Evolutionary conservation across 2,113 vertebrate genomes (phyloP), one percentile per base, ranked within the genome.

Genomic region (Nerophis lumbriciformis): DNA sequence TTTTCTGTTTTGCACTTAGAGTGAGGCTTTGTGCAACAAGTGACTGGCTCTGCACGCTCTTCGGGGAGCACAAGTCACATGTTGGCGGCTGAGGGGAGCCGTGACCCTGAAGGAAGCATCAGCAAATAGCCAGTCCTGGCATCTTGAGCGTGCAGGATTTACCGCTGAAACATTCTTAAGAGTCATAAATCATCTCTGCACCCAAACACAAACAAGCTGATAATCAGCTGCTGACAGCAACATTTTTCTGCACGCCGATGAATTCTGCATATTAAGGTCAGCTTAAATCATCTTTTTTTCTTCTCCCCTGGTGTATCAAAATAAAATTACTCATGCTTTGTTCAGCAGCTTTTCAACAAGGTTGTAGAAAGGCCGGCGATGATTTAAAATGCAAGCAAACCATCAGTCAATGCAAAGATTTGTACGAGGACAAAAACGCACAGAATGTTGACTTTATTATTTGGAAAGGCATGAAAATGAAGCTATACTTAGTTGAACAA

Each of bases 11-110:
- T 56, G 56, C 53, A 75, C 77, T 79, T 79, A 80, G 75, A 66
- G 39, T 79, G 75, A 84, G 72, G 78, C 66, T 63, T 75, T 56
- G 21, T 84, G 82, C 75, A 83, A 75, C 77, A 84, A 84, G 81
- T 77, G 19, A 19, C 19, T 19, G 19, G 19, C 19, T 19, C 19
- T 28, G 73, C 48, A 53, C 60, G 49, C 73, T 87, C 75, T 76
- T 77, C 62, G 52, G 79, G 73, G 82, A 83, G 80, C 76, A 75
- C 64, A 61, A 60, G 73, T 78, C 80, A 69, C 74, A 71, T 39
- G 66, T 73, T 9, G 42, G 42, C 9, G 42, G 42, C 42, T 28
- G 21, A 28, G 21, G 68, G 66, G 63, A 70, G 66, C 62, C 45
- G 66, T 69, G 80, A 76, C 75, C 77, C 77, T 64, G 64, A 59